Evolutionary conservation across 2,113 vertebrate genomes (phyloP).

Genomic region (Australoheros scitulus): DNA sequence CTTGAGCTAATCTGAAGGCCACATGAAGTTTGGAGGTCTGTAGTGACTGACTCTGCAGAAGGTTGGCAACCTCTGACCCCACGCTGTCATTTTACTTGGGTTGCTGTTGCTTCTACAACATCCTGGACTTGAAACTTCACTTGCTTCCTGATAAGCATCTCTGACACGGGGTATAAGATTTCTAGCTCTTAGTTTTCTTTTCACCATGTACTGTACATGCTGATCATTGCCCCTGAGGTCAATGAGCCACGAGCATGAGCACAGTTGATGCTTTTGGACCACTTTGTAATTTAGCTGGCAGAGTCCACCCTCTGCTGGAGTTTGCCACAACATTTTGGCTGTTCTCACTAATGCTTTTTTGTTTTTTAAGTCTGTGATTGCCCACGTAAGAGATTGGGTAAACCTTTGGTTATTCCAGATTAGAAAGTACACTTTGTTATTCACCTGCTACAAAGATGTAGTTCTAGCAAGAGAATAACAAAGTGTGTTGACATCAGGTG

Average conservation of each 20-base stretch:
- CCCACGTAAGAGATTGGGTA: constrained; percentile 4
- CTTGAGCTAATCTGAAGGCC: too few relatives aligned
- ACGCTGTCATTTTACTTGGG: too few relatives aligned
- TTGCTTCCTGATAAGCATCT: not conserved
- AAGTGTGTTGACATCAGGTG: constrained; percentile 2
- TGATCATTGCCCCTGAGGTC: not conserved
- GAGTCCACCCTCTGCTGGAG: not conserved
- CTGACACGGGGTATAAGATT: not conserved
- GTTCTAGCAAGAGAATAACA: not conserved
- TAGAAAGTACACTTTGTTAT: not conserved
- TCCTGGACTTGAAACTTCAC: not conserved
- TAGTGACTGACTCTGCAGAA: too few relatives aligned
- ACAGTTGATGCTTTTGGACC: not conserved
- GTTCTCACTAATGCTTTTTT: not conserved
- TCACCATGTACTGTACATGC: not conserved
- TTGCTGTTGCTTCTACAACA: too few relatives aligned
- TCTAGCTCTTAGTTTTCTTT: not conserved
- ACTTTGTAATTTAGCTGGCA: not conserved
- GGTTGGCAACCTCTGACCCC: too few relatives aligned
- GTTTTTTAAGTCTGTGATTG: not conserved
- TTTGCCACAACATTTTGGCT: not conserved
- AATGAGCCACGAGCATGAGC: not conserved
- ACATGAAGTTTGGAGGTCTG: too few relatives aligned
- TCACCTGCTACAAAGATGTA: too few relatives aligned
- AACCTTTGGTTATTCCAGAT: not conserved